Base-by-base conservation (phyloP, 2,797 vertebrate genomes). In the Moxostoma hubbsi region DNA sequence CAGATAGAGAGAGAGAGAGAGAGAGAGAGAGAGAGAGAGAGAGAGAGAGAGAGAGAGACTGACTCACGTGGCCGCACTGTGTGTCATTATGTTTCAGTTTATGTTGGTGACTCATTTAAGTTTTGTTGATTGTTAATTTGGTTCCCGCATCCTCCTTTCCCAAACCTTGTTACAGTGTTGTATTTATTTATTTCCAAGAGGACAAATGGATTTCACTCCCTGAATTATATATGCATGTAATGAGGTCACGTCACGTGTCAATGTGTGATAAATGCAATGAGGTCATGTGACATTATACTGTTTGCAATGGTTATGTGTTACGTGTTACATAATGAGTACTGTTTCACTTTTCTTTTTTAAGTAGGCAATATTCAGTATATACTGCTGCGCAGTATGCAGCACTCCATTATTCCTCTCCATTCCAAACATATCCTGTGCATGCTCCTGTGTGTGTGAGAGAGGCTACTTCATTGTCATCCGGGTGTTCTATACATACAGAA, bases 161-260 rank as follows among this genome's bases (percentile, higher is more conserved):
- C 36, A 4, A 36, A 36, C 36, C 36, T 36, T 36, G 36, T 36
- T 36, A 36, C 36, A 36, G 36, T 36, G 36, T 36, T 36, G 36
- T 36, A 36, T 36, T 36, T 36, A 36, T 36, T 36, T 36, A 36
- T 36, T 36, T 36, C 3, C 36, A 36, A 36, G 36, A 36, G 36
- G 36, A 36, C 36, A 36, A 36, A 36, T 4, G 36, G 36, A 36
- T 36, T 36, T 36, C 36, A 36, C 36, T 36, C 36, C 4, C 36
- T 36, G 36, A 36, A 36, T 36, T 36, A 36, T 4, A 36, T 5
- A 36, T 46, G 36, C 53, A 75, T 55, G 63, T 67, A 75, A 75
- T 58, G 43, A 66, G 63, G 53, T 75, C 74, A 36, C 36, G 36
- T 36, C 36, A 43, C 43, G 59, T 62, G 59, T 36, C 24, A 43